A percentile compares a stretch with the other conserved stretches of the same genome.
phyloP scores from a whole-genome alignment of 1,140 invertebrate genomes.

The Drosophila subobscura region DNA sequence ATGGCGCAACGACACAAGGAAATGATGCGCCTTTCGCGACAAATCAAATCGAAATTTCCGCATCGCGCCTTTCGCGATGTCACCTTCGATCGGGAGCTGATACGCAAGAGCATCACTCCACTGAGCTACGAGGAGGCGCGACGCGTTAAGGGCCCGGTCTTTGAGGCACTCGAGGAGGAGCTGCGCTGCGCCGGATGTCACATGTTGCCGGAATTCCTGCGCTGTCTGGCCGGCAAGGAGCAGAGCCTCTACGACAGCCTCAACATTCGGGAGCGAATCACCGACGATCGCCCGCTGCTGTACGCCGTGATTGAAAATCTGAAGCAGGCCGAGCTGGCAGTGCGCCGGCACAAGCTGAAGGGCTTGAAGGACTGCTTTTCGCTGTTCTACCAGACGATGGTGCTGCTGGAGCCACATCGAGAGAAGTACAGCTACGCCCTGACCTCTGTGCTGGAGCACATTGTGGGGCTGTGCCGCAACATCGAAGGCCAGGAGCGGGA shows the following conservation, averaged over 20 bases:
- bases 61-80: conserved; percentile 65
- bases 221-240: conserved; percentile 65
- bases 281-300: conserved; percentile 52
- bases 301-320: conserved; percentile 54
- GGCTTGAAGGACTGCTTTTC: conserved; percentile 53
- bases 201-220: conserved; percentile 59
- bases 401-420: conserved; percentile 57
- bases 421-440: conserved; percentile 60
- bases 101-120: conserved; percentile 36
- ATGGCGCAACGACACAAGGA: conserved; percentile 48
- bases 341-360: conserved; percentile 20
- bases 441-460: conserved; percentile 56
- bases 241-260: conserved; percentile 47
- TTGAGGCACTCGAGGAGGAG: conserved; percentile 58
- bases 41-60: conserved; percentile 54
- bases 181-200: conserved; percentile 52
- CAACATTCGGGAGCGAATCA: conserved; percentile 57
- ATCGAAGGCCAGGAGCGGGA: conserved; percentile 54
- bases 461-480: conserved; percentile 61
- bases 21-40: conserved; percentile 39
- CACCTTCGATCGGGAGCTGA: conserved; percentile 57
- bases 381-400: conserved; percentile 55
- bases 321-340: conserved; percentile 51
- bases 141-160: conserved; percentile 48
- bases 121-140: conserved; percentile 46